phyloP scores from a whole-genome alignment of 2,797 vertebrate species.

The Epinephelus coioides region DNA sequence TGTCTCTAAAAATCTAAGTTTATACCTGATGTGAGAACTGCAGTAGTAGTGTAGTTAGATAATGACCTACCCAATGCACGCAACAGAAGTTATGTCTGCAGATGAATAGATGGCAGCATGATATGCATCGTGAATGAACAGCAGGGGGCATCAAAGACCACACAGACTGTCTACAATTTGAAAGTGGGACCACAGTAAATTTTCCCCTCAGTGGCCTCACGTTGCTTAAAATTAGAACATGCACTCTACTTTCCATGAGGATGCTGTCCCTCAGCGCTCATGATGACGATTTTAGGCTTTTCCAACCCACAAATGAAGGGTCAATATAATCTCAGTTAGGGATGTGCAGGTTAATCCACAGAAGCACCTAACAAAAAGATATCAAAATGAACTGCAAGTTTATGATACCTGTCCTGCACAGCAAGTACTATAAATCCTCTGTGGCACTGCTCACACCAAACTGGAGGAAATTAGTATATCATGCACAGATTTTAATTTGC shows the following conservation, averaged over 20 bases:
- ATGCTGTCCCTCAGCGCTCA: conserved; percentile 18
- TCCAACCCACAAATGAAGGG: conserved; percentile 19
- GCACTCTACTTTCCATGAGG: conserved; percentile 56
- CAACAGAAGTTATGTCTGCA: not conserved
- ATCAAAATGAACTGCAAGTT: not conserved
- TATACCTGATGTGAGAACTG: not conserved
- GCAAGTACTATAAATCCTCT: not conserved
- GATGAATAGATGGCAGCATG: not conserved
- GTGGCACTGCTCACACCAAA: not conserved
- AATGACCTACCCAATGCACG: not conserved
- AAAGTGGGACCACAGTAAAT: conserved; percentile 40
- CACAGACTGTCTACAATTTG: not conserved
- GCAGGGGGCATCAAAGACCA: conserved; percentile 75
- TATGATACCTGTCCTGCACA: not conserved
- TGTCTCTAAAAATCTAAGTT: not conserved
- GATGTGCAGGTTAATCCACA: not conserved
- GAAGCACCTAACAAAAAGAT: not conserved
- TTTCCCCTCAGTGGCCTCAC: conserved; percentile 59
- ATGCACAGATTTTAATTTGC: not conserved
- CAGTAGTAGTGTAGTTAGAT: not conserved
- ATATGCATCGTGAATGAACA: conserved; percentile 22
- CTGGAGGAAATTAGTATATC: not conserved
- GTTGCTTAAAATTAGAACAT: conserved; percentile 66
- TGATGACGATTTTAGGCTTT: conserved; percentile 40
- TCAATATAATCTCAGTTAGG: not conserved